Evolutionary conservation across 2,113 vertebrate species (phyloP).

Genomic region (Monarcha castaneiventris): DNA sequence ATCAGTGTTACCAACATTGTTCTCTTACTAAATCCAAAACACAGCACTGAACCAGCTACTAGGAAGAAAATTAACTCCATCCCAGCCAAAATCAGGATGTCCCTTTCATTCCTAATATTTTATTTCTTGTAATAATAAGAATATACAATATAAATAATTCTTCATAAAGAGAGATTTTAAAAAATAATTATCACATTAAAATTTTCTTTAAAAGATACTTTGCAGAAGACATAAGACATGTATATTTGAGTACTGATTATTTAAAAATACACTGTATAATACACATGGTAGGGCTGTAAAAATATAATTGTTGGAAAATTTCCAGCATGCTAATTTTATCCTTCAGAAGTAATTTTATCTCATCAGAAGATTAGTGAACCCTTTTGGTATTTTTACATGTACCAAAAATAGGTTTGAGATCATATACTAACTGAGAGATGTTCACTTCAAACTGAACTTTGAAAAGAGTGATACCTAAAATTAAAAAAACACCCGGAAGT

Average conservation of each 20-base stretch:
- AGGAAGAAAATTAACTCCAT: neutral
- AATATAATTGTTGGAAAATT: slow-evolving; percentile 12
- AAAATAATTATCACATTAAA: neutral
- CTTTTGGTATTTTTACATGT: neutral
- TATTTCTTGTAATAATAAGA: neutral
- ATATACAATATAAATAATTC: neutral
- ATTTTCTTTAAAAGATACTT: neutral
- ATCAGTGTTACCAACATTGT: neutral
- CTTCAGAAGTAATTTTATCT: slow-evolving; percentile 59
- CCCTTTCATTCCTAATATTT: neutral
- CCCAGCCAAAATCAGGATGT: neutral
- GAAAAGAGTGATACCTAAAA: neutral
- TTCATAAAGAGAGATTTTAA: neutral
- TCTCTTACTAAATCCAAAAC: neutral
- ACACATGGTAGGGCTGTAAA: neutral
- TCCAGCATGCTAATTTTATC: slow-evolving; percentile 38
- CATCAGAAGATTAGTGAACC: slow-evolving; percentile 20
- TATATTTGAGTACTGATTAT: neutral
- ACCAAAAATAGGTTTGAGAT: slow-evolving; percentile 50
- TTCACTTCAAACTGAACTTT: neutral
- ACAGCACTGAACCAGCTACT: neutral
- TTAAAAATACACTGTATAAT: neutral
- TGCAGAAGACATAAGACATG: neutral
- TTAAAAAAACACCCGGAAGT: neutral
- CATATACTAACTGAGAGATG: neutral